These are phyloP conservation scores for Muscicapa comitata DNA, from an alignment of 2,797 vertebrate species.

Conservation along the genomic window DNA sequence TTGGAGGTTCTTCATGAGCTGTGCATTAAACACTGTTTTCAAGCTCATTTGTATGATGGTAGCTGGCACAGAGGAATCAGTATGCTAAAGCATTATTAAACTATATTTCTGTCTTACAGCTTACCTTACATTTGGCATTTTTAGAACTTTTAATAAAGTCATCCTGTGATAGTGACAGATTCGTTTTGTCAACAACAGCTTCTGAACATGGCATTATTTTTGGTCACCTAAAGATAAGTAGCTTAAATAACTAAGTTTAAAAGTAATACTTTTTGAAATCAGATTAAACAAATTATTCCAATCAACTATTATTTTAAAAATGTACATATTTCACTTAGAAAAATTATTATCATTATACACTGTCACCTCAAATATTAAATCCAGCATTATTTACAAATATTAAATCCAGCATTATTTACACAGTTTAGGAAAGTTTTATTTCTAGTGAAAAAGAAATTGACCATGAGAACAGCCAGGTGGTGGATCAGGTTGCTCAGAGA, in stretches of 20 bases:
- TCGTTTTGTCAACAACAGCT: not conserved
- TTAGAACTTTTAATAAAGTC: not conserved
- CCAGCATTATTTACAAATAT: not conserved
- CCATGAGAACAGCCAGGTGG: not conserved
- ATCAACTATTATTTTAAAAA: not conserved
- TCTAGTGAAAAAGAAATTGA: not conserved
- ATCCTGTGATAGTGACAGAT: not conserved
- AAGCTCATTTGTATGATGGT: not conserved
- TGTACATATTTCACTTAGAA: not conserved
- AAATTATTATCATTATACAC: not conserved
- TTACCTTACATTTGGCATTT: not conserved
- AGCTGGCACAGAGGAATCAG: not conserved
- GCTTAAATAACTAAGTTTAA: not conserved
- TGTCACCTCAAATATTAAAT: not conserved
- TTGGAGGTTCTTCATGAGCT: not conserved
- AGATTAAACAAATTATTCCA: not conserved
- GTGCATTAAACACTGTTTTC: not conserved
- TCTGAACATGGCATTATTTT: not conserved
- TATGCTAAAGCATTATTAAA: not conserved
- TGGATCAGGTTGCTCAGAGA: not conserved
- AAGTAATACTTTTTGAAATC: not conserved
- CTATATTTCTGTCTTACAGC: not conserved
- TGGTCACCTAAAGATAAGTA: not conserved
- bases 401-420: not conserved
- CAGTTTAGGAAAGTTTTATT: not conserved